Conservation (phyloP, 1,140 invertebrate genomes). For the Drosophila grimshawi region DNA sequence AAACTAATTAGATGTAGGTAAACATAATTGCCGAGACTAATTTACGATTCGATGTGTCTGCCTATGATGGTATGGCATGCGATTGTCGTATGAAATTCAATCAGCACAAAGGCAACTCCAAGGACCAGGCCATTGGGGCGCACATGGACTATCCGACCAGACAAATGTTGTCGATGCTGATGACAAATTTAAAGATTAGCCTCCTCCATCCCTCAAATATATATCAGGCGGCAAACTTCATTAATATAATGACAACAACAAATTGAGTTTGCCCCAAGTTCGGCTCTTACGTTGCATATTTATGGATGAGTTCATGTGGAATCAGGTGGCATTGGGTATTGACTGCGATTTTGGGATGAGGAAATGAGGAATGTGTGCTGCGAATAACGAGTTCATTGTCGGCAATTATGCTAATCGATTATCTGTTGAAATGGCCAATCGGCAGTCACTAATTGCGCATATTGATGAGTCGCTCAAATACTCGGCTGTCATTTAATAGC, state of each 20-base stretch:
- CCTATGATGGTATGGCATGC: slow-evolving; percentile 1
- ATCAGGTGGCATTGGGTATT: not conserved
- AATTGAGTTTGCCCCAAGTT: slow-evolving; percentile 52
- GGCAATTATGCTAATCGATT: slow-evolving; percentile 73
- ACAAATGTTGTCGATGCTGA: slow-evolving; percentile 40
- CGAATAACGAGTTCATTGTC: slow-evolving; percentile 54
- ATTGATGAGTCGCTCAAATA: slow-evolving; percentile 48
- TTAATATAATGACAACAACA: slow-evolving; percentile 76
- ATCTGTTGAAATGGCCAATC: slow-evolving; percentile 60
- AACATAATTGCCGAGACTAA: slow-evolving; percentile 72
- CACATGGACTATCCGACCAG: slow-evolving; percentile 14
- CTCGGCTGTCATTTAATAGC: slow-evolving; percentile 39
- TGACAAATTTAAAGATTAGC: slow-evolving; percentile 72
- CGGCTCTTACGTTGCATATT: slow-evolving; percentile 63
- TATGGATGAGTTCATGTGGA: slow-evolving; percentile 33
- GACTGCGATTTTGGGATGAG: not conserved
- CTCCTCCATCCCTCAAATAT: not conserved
- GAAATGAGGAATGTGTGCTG: not conserved
- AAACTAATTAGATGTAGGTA: slow-evolving; percentile 77
- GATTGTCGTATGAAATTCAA: slow-evolving; percentile 34
- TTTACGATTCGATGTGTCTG: slow-evolving; percentile 51
- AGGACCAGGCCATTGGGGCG: not conserved
- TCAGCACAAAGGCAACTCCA: slow-evolving; percentile 14
- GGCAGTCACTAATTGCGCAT: slow-evolving; percentile 63
- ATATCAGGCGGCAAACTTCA: slow-evolving; percentile 53